Base-by-base conservation (phyloP, 2,888 invertebrate species). In the Tinea semifulvella region DNA sequence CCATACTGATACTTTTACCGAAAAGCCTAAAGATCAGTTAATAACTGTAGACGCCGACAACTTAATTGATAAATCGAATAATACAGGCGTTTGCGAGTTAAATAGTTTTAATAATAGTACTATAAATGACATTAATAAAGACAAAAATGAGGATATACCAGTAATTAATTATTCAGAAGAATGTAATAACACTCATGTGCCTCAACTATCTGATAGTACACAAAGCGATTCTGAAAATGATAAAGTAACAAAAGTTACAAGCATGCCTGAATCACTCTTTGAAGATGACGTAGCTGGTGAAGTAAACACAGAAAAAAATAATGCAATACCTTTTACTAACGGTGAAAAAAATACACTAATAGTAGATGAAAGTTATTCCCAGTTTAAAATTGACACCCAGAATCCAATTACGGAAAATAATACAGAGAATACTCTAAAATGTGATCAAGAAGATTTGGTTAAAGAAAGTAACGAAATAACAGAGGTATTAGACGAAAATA, bases 21-120 rank as follows among this genome's bases (percentile, higher is more conserved):
- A 35, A 35, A 20, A 13, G 3, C 46, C 45, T 45, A 22, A 50
- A 45, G 54, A 58, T 43, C 47, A 49, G 42, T 50, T 46, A 44
- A 52, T 49, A 27, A 53, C 54, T 22, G 47, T 44, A 27, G 36
- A 38, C 13, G 26, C 40, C 26, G 22, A 39, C 10, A 22, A 22
- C 5, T 22, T 7, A 22, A 22, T 7, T 8, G 8, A 22, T 22
- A 22, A 22, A 22, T 22, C 8, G 8, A 22, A 22, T 22, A n/a
- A n/a, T n/a, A n/a, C n/a, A n/a, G n/a, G n/a, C n/a, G n/a, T n/a
- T n/a, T n/a, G n/a, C n/a, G n/a, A n/a, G n/a, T n/a, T n/a, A n/a
- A n/a, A n/a, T n/a, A n/a, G 26, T 26, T 46, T 45, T 31, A 39
- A 48, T 35, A 3, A 31, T 7, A 31, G 11, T 31, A 4, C 14